phyloP scores from a whole-genome alignment of 2,113 vertebrate species.

The Anarhynchus alexandrinus region DNA sequence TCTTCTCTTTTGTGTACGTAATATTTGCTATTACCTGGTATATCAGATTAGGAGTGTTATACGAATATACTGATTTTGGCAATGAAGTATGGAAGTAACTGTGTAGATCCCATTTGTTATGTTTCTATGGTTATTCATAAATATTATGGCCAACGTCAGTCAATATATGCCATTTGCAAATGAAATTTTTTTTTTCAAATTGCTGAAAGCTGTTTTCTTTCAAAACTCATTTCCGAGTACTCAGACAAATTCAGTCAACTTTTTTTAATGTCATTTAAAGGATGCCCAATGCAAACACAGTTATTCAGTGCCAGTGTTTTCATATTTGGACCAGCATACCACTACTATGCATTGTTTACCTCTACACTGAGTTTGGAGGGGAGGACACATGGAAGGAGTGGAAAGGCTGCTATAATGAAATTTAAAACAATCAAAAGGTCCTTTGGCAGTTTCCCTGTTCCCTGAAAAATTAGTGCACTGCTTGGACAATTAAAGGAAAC shows the following conservation, averaged over 20 bases:
- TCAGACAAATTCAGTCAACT: constrained; percentile 30
- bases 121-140: constrained; percentile 70
- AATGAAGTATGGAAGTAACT: constrained; percentile 49
- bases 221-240: constrained; percentile 28
- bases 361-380: not conserved
- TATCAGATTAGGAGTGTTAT: constrained; percentile 29
- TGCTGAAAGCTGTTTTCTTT: constrained; percentile 60
- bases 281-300: constrained; percentile 2
- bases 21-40: constrained; percentile 34
- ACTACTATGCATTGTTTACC: not conserved
- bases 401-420: constrained; percentile 12
- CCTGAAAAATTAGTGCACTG: constrained; percentile 25
- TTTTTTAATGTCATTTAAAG: constrained; percentile 37
- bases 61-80: constrained; percentile 29
- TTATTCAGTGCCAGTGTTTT: not conserved
- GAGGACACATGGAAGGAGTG: not conserved
- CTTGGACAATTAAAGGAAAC: constrained; percentile 29
- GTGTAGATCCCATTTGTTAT: constrained; percentile 38
- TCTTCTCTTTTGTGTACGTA: constrained; percentile 10
- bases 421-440: not conserved
- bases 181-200: constrained; percentile 36
- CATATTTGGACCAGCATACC: not conserved
- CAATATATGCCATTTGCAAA: constrained; percentile 61
- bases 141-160: constrained; percentile 61
- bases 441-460: not conserved